A percentile compares a stretch with the other conserved stretches of the same genome.
phyloP scores from a whole-genome alignment of 2,888 invertebrate genomes.

The Agonopterix subpropinquella region DNA sequence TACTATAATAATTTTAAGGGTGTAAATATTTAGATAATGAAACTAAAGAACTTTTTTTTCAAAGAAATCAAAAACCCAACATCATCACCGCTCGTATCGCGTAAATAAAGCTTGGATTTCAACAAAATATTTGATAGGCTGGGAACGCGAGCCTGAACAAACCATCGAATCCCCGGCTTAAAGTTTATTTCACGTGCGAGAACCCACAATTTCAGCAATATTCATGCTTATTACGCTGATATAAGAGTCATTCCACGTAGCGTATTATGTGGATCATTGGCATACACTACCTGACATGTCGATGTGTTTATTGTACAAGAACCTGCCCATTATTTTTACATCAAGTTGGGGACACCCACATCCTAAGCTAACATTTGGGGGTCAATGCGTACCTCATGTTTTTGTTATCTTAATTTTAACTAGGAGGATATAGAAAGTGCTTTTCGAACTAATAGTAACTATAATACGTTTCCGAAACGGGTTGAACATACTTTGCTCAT shows the following conservation, averaged over 20 bases:
- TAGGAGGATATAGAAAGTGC: too few relatives aligned
- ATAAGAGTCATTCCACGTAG: too few relatives aligned
- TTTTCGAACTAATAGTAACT: too few relatives aligned
- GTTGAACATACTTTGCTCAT: too few relatives aligned
- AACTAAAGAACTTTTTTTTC: neutral
- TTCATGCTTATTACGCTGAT: too few relatives aligned
- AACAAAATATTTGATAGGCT: slow-evolving; percentile 21
- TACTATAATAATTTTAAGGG: too few relatives aligned
- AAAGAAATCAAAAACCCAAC: neutral
- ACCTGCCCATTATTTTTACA: neutral
- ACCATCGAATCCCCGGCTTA: slow-evolving; percentile 18
- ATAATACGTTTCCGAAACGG: too few relatives aligned
- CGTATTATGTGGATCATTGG: too few relatives aligned
- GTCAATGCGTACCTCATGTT: too few relatives aligned
- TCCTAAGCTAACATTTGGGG: neutral
- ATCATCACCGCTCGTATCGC: neutral
- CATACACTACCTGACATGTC: slow-evolving; percentile 8
- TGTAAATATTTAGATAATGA: too few relatives aligned
- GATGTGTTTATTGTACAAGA: slow-evolving; percentile 4
- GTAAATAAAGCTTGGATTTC: slow-evolving; percentile 3
- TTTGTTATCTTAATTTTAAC: too few relatives aligned
- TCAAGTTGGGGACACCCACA: neutral
- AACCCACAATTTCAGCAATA: too few relatives aligned
- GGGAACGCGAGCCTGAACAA: slow-evolving; percentile 25
- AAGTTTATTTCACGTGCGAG: neutral